Evolutionary conservation across 2,888 invertebrate species (phyloP), one percentile per base, ranked within the genome.

Genomic region (Sialis lutaria): DNA sequence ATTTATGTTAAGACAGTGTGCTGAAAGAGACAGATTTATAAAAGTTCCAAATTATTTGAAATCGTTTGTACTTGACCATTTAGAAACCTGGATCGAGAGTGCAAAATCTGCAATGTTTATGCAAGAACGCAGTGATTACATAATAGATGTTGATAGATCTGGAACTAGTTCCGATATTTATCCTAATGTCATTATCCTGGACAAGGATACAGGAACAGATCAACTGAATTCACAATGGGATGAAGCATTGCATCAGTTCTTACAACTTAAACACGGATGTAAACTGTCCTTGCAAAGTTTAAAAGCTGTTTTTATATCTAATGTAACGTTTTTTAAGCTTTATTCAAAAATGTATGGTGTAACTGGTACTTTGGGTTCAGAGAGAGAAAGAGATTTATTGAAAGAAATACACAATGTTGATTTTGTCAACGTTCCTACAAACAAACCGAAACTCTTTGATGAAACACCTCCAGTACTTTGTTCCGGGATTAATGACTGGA

Each of bases 261-360:
- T 66, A 6, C 63, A 65, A 49, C 54, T 67, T 3, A 65, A 64
- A 50, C 63, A 65, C 50, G 59, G 59, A 22, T 55, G 56, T 22
- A 54, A 56, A 37, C 44, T 64, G 5, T 52, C 57, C 2, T 47
- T 55, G 4, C 55, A 60, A 42, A 59, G 57, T 45, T 51, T 65
- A 4, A 63, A 61, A 45, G 56, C 60, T n/a, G 59, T 60, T 48
- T 65, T 60, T 49, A 58, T 64, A 12, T 65, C 64, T 1, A 65
- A 65, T 49, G 58, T 63, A 5, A 49, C 53, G 1, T 42, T 30
- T 31, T 42, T 42, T 42, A 42, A 42, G 9, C 30, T 42, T 6
- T 62, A 60, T 33, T 39, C 43, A 6, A 54, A 54, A 9, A 43
- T 64, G 6, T 59, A 57, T 47, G 67, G 67, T 0, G 48, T 64